phyloP scores from a whole-genome alignment of 2,113 vertebrate species.

The Anarhynchus alexandrinus region DNA sequence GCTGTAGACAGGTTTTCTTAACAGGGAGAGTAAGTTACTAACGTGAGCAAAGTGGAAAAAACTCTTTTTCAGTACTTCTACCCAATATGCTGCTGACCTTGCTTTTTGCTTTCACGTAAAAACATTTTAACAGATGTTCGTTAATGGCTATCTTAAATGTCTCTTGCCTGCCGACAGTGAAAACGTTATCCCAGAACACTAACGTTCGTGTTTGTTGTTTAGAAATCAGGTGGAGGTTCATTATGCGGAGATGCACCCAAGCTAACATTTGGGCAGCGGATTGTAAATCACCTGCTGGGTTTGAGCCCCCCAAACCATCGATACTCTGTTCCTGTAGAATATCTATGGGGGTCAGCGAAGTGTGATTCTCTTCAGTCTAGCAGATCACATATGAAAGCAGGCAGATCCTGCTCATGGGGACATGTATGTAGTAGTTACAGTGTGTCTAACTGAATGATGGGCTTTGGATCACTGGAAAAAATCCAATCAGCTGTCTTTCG shows the following conservation, averaged over 20 bases:
- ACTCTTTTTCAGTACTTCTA: background rate
- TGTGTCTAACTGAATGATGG: slow-evolving; percentile 64
- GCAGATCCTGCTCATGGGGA: slow-evolving; percentile 93
- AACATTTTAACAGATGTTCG: background rate
- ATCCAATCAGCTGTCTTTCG: slow-evolving; percentile 49
- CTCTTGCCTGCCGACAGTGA: background rate
- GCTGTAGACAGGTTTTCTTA: background rate
- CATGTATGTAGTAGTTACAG: slow-evolving; percentile 86
- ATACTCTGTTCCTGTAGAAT: slow-evolving; percentile 83
- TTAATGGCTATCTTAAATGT: background rate
- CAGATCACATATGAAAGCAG: slow-evolving; percentile 77
- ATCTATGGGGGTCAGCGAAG: slow-evolving; percentile 79
- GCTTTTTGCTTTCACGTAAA: background rate
- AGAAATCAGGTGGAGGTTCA: slow-evolving; percentile 76
- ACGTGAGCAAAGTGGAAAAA: background rate
- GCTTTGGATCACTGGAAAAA: slow-evolving; percentile 66
- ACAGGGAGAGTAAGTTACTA: background rate
- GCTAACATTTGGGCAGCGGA: slow-evolving; percentile 89
- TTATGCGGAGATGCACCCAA: slow-evolving; percentile 82
- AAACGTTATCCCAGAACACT: slow-evolving; percentile 2
- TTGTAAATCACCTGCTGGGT: slow-evolving; percentile 96
- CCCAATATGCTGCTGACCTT: background rate
- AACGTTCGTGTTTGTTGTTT: slow-evolving; percentile 74
- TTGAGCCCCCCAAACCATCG: slow-evolving; percentile 83
- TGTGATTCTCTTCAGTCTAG: slow-evolving; percentile 70